Percentiles rank a stretch among this genome's conserved stretches.
Evolutionary conservation across 2,797 vertebrate genomes (phyloP).

Genomic region (Platyrinchus mystaceus): DNA sequence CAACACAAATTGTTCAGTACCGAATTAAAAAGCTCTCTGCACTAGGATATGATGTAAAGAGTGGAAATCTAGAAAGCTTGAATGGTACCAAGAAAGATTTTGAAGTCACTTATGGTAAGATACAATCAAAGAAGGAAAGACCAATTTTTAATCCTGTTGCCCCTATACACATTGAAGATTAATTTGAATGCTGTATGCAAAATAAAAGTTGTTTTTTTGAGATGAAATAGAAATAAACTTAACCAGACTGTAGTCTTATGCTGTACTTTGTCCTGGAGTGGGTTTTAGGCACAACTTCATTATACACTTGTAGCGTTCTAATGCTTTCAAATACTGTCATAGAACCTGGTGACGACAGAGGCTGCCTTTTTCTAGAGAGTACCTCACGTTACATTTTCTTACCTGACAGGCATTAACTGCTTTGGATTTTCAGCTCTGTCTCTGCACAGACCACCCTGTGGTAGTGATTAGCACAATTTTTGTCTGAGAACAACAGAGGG

Average conservation of each 20-base stretch:
- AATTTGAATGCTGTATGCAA: neutral
- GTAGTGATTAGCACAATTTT: neutral
- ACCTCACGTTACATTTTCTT: neutral
- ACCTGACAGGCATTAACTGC: neutral
- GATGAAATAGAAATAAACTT: neutral
- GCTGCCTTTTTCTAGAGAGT: neutral
- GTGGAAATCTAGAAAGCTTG: constrained; percentile 81
- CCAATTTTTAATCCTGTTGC: constrained; percentile 94
- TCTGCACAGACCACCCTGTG: neutral
- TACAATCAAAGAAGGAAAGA: constrained; percentile 82
- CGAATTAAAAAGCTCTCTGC: constrained; percentile 83
- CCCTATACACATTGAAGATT: constrained; percentile 82
- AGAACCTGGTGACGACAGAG: neutral
- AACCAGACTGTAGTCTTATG: neutral
- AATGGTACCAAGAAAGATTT: constrained; percentile 94
- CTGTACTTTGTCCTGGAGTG: neutral
- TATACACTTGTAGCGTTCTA: neutral
- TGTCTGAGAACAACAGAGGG: neutral
- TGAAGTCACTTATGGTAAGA: constrained; percentile 83
- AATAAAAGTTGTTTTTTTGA: neutral
- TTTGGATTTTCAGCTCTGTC: neutral
- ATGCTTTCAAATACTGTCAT: neutral
- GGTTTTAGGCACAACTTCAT: neutral
- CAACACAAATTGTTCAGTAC: constrained; percentile 86
- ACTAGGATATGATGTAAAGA: constrained; percentile 79